Evolutionary conservation across 2,797 vertebrate species (phyloP).

Genomic region (Nothura maculosa): DNA sequence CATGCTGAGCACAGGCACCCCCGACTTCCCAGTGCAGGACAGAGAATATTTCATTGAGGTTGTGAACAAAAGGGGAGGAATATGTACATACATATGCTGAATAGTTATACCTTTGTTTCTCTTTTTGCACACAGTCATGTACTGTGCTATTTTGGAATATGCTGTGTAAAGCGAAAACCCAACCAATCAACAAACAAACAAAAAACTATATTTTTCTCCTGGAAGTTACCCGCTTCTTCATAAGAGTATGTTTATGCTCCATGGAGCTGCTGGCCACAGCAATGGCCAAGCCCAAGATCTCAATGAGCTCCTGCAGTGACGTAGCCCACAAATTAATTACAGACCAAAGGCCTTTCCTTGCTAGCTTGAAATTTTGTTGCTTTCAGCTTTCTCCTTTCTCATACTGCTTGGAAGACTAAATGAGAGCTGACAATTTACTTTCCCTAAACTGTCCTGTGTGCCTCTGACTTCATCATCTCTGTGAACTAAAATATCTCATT

Average conservation of each 20-base stretch:
- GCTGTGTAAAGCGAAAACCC: not conserved
- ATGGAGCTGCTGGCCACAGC: not conserved
- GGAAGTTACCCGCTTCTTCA: not conserved
- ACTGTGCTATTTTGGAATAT: not conserved
- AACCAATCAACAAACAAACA: too few relatives aligned
- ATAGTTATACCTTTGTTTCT: not conserved
- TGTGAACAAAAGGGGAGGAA: not conserved
- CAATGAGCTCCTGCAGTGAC: not conserved
- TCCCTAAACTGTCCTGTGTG: not conserved
- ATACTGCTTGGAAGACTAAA: not conserved
- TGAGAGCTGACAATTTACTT: not conserved
- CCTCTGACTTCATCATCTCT: not conserved
- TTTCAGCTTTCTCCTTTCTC: not conserved
- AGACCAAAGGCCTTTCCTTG: not conserved
- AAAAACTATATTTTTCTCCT: not conserved
- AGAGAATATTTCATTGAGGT: constrained; percentile 11
- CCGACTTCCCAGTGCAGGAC: not conserved
- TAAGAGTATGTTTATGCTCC: not conserved
- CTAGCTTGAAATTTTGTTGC: not conserved
- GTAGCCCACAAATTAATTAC: not conserved
- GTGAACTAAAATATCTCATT: not conserved
- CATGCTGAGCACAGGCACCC: not conserved
- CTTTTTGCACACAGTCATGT: not conserved
- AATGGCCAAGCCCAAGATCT: not conserved
- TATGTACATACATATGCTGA: not conserved